phyloP scores from a whole-genome alignment of 2,797 vertebrate species.

The Falco columbarius region DNA sequence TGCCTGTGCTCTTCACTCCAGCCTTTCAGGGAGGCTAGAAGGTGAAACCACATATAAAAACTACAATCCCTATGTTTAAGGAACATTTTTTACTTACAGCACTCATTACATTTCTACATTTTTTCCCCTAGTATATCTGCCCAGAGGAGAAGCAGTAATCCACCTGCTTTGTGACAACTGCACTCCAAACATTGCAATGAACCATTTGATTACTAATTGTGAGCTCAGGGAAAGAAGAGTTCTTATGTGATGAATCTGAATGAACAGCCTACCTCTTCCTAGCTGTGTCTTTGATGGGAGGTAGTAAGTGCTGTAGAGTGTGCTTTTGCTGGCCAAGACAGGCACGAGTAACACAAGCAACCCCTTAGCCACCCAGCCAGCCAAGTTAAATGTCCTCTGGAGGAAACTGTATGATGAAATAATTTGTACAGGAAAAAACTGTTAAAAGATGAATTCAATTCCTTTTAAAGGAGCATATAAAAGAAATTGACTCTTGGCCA shows the following conservation, averaged over 20 bases:
- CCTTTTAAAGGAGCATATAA: background rate
- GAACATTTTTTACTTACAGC: background rate
- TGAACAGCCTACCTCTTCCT: background rate
- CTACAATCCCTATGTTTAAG: background rate
- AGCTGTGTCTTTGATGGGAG: background rate
- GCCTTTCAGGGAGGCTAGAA: background rate
- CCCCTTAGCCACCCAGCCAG: background rate
- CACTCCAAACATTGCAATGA: background rate
- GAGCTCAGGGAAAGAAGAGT: background rate
- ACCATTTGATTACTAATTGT: background rate
- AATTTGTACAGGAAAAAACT: background rate
- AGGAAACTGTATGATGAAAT: background rate
- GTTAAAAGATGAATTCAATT: background rate
- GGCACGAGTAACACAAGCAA: background rate
- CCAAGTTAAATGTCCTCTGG: background rate
- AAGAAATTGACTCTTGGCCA: conserved; percentile 14
- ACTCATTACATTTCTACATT: background rate
- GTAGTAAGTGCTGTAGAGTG: background rate
- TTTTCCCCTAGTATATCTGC: background rate
- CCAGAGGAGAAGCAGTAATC: background rate
- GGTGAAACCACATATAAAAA: background rate
- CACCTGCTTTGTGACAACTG: background rate
- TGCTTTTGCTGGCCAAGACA: background rate
- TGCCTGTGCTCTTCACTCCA: background rate
- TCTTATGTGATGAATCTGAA: background rate